Base-by-base conservation (phyloP, 2,797 vertebrate genomes). In the Orientallactaga sibirica region DNA sequence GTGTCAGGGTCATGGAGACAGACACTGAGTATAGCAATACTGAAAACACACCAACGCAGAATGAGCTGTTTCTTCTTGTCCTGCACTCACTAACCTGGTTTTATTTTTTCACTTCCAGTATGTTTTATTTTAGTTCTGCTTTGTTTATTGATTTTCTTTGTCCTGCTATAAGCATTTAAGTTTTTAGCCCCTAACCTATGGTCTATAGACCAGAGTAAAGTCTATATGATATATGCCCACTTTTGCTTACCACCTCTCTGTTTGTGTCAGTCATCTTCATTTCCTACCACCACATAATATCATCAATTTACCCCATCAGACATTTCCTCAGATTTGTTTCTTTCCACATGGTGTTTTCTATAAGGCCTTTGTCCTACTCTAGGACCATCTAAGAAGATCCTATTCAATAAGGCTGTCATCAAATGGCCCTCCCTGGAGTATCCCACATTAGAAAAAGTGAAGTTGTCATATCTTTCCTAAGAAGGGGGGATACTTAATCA, bases 401-500 rank as follows among this genome's bases (percentile, higher is more conserved):
- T 37, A 37, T 37, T 37, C 33, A 37, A 37, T 37, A 37, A 37
- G 33, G 33, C 33, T 37, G 33, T 37, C 33, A 37, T 75, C n/a
- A 87, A n/a, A 61, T 78, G 66, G 9, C 61, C 22, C 43, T 89
- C 80, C 5, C 12, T 66, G 0, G 20, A 41, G 2, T 20, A 37
- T 27, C 7, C 1, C 18, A 7, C 1, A 1, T 15, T 64, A 11
- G 48, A 91, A 70, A 37, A 89, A 55, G 20, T 25, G 22, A 76
- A 24, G 7, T 11, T 62, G 2, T 27, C 4, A 5, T 14, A 43
- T 22, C 11, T 27, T 62, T 74, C 6, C 11, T 5, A 18, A 70
- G 68, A 33, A 66, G 33, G 58, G 43, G 52, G 48, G 29, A n/a
- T 19, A 9, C 15, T n/a, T 0, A 0, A 22, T 24, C 0, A 0